Evolutionary conservation across 2,113 vertebrate genomes (phyloP).

Genomic region (Pao palembangensis): DNA sequence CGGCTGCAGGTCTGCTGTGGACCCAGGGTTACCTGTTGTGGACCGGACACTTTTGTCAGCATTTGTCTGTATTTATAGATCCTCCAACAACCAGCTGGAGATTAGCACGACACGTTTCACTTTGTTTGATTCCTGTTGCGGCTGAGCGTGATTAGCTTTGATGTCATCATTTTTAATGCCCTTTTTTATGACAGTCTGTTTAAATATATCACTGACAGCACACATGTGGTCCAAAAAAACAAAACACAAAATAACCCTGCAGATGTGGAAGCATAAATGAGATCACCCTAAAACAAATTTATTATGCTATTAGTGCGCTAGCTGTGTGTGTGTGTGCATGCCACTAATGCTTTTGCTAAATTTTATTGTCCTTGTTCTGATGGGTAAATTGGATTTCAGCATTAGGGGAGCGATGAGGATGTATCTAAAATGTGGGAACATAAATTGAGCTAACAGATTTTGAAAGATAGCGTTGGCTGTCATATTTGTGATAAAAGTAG

Average conservation of each 20-base stretch:
- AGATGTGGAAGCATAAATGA: no score
- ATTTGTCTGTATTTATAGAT: background rate
- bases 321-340: no score
- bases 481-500: background rate
- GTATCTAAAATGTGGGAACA: background rate
- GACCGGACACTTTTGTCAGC: background rate
- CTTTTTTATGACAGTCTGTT: background rate
- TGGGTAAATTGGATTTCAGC: background rate
- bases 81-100: no score
- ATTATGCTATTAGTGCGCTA: no score
- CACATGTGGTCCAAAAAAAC: background rate
- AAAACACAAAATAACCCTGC: no score
- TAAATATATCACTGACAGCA: background rate
- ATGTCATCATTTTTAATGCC: background rate
- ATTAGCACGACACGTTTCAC: no score
- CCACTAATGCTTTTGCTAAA: background rate
- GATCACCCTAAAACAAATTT: no score
- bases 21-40: slow-evolving; percentile 82
- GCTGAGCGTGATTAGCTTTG: no score
- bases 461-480: background rate
- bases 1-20: slow-evolving; percentile 84
- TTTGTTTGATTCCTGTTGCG: no score
- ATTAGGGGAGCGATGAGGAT: background rate
- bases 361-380: background rate
- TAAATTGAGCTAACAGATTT: slow-evolving; percentile 1